These are phyloP conservation scores for Salticus scenicus DNA, from an alignment of 2,888 invertebrate genomes.

Conservation along the genomic window DNA sequence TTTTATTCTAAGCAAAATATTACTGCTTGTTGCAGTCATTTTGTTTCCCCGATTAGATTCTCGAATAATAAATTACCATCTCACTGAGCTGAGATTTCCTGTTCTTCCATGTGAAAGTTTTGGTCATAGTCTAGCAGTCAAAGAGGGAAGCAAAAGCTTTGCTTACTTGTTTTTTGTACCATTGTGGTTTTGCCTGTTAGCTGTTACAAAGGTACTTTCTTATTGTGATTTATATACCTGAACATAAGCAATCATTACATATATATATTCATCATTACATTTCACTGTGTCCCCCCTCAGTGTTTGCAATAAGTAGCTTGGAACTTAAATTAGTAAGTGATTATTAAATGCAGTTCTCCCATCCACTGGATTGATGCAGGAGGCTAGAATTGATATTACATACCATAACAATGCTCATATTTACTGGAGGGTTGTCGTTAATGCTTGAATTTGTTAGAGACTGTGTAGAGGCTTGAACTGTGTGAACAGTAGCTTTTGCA, in stretches of 20 bases:
- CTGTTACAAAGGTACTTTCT: slow-evolving; percentile 48
- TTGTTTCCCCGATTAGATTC: too few species aligned
- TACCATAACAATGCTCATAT: slow-evolving; percentile 20
- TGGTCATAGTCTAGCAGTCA: slow-evolving; percentile 56
- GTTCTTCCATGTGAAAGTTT: slow-evolving; percentile 61
- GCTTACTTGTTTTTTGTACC: slow-evolving; percentile 60
- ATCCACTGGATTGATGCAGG: slow-evolving; percentile 38
- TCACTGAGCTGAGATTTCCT: not conserved
- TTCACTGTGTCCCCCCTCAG: slow-evolving; percentile 52
- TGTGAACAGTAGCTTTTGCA: slow-evolving; percentile 24
- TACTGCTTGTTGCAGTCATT: not conserved
- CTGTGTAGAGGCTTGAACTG: slow-evolving; percentile 50
- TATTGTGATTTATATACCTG: slow-evolving; percentile 62
- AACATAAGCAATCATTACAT: slow-evolving; percentile 59
- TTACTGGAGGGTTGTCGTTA: slow-evolving; percentile 36
- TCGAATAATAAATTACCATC: too few species aligned
- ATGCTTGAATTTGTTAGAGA: slow-evolving; percentile 59
- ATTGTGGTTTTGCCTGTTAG: slow-evolving; percentile 57
- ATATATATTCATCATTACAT: slow-evolving; percentile 48
- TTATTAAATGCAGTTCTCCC: slow-evolving; percentile 40
- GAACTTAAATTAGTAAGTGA: slow-evolving; percentile 41
- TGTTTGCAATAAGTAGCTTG: slow-evolving; percentile 68
- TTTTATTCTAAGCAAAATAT: too few species aligned
- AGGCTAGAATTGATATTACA: slow-evolving; percentile 46
- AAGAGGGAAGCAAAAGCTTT: slow-evolving; percentile 49